A percentile compares a stretch with the other conserved stretches of the same genome.
These are phyloP conservation scores for Antedon mediterranea DNA, from an alignment of 53 echinoderm and acorn worm species.

Conservation along the genomic window DNA sequence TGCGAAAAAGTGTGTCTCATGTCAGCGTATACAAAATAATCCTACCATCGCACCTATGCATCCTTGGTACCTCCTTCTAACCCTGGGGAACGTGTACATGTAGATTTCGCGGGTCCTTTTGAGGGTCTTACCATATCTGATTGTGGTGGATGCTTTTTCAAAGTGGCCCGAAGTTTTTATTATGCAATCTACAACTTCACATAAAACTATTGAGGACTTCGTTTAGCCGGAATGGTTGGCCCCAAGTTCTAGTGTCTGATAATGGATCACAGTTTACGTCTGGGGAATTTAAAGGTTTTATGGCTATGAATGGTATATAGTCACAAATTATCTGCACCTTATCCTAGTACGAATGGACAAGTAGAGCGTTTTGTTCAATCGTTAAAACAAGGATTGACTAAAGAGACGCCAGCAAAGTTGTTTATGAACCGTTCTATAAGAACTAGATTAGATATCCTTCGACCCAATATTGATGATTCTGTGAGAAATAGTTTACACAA, in stretches of 20 bases:
- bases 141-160: slow-evolving; percentile 20
- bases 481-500: not conserved
- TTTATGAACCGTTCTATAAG: not conserved
- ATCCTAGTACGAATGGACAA: not conserved
- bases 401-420: not conserved
- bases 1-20: slow-evolving; percentile 2
- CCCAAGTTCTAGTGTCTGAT: slow-evolving; percentile 16
- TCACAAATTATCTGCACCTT: not conserved
- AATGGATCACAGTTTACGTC: slow-evolving; percentile 17
- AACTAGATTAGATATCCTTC: not conserved
- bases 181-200: slow-evolving; percentile 14
- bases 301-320: slow-evolving; percentile 13
- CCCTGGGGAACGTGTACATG: slow-evolving; percentile 15
- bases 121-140: slow-evolving; percentile 18
- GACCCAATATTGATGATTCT: not conserved
- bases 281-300: slow-evolving; percentile 12
- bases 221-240: slow-evolving; percentile 20
- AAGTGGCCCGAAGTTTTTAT: slow-evolving; percentile 38
- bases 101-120: slow-evolving; percentile 26
- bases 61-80: slow-evolving; percentile 24
- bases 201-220: slow-evolving; percentile 17
- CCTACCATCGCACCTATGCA: slow-evolving; percentile 13
- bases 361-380: slow-evolving; percentile 2
- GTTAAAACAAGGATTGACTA: not conserved
- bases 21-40: slow-evolving; percentile 12